A percentile compares a stretch with the other conserved stretches of the same genome.
These are phyloP conservation scores for Dasyprocta punctata DNA, from an alignment of 2,113 vertebrate genomes.

Conservation along the genomic window DNA sequence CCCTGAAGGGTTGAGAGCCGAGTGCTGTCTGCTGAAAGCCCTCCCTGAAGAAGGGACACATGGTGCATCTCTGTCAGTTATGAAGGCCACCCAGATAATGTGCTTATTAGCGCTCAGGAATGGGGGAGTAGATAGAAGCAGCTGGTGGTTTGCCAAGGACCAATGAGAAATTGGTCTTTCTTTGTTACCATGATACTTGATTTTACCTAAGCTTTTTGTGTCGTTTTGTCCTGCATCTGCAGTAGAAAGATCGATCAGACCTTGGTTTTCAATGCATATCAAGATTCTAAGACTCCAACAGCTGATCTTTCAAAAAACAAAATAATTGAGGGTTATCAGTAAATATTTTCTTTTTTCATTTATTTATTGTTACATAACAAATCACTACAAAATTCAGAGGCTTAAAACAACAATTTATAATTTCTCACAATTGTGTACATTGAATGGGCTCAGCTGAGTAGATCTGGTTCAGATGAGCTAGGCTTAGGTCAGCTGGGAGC, in stretches of 20 bases:
- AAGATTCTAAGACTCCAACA: neutral
- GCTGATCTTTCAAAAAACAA: neutral
- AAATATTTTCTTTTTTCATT: slow-evolving; percentile 14
- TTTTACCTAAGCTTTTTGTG: neutral
- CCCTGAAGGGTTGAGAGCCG: neutral
- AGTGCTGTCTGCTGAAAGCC: neutral
- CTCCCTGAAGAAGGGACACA: neutral
- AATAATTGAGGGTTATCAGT: neutral
- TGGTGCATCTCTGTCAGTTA: neutral
- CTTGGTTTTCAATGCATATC: slow-evolving; percentile 33
- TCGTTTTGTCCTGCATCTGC: neutral
- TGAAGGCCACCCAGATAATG: neutral
- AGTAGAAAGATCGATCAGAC: neutral
- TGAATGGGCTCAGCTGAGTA: neutral
- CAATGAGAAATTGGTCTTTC: neutral
- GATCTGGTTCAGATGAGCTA: neutral
- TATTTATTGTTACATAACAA: slow-evolving; percentile 30
- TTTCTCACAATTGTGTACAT: neutral
- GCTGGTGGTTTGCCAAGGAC: neutral
- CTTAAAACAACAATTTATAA: neutral
- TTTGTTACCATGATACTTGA: neutral
- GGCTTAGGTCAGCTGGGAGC: neutral
- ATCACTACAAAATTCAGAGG: neutral
- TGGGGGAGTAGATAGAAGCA: neutral
- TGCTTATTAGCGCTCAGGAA: neutral